phyloP scores from a whole-genome alignment of 1,140 invertebrate genomes.

The Drosophila oshimai region DNA sequence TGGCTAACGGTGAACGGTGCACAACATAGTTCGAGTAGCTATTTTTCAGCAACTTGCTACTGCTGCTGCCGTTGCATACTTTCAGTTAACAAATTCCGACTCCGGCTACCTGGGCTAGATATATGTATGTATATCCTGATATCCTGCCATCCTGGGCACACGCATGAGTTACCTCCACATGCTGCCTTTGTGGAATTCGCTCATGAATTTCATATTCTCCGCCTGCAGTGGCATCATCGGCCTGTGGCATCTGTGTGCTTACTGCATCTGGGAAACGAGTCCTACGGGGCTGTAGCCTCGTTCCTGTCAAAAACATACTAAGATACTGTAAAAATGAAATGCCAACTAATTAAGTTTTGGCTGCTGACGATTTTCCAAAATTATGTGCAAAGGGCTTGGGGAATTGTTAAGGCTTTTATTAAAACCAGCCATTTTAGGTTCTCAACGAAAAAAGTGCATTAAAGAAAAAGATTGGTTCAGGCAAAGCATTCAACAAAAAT shows the following conservation, averaged over 20 bases:
- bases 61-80: slow-evolving; percentile 52
- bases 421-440: too few relatives aligned
- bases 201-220: slow-evolving; percentile 71
- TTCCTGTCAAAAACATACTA: background rate
- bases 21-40: slow-evolving; percentile 62
- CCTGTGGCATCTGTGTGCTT: background rate
- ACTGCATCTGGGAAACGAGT: background rate
- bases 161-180: slow-evolving; percentile 32
- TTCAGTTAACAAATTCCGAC: slow-evolving; percentile 61
- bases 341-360: slow-evolving; percentile 7
- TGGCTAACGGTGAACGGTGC: slow-evolving; percentile 29
- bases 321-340: slow-evolving; percentile 1
- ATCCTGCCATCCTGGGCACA: slow-evolving; percentile 6
- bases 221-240: slow-evolving; percentile 16
- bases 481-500: too few relatives aligned
- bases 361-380: too few relatives aligned
- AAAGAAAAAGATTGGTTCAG: too few relatives aligned
- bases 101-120: background rate
- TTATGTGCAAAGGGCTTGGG: too few relatives aligned
- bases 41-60: slow-evolving; percentile 44
- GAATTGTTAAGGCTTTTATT: too few relatives aligned
- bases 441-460: too few relatives aligned
- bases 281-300: background rate
- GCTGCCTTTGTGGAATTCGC: slow-evolving; percentile 54
- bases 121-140: background rate